These are phyloP conservation scores for Cassiopea andromeda DNA, from an alignment of 30 jellyfish, hydroid and myxozoan genomes.

Conservation along the genomic window DNA sequence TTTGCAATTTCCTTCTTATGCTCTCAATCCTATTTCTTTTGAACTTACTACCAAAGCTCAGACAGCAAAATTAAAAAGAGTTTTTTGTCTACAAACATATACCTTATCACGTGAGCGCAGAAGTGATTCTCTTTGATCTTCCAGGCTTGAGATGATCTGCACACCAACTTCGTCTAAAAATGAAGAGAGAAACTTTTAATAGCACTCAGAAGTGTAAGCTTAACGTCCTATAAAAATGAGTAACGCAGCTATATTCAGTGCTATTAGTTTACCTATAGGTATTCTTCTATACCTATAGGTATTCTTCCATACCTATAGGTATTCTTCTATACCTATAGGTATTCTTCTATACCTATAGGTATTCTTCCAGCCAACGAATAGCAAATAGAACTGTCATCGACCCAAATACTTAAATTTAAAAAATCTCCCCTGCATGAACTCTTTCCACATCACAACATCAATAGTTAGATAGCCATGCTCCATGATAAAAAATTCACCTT, in stretches of 20 bases:
- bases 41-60: not conserved
- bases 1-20: not conserved
- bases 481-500: too few species aligned
- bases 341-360: too few species aligned
- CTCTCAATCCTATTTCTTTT: not conserved
- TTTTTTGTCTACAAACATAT: not conserved
- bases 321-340: too few species aligned
- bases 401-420: too few species aligned
- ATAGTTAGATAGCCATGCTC: too few species aligned
- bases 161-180: conserved; percentile 89
- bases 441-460: too few species aligned
- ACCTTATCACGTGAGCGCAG: conserved; percentile 85
- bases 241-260: not conserved
- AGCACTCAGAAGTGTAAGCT: not conserved
- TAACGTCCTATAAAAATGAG: not conserved
- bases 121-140: conserved; percentile 84
- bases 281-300: too few species aligned
- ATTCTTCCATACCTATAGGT: too few species aligned
- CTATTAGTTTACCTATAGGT: not conserved
- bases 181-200: not conserved
- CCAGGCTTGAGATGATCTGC: conserved; percentile 73
- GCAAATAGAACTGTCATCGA: too few species aligned
- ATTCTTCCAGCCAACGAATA: too few species aligned
- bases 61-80: not conserved
- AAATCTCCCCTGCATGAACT: too few species aligned